Percentiles rank a stretch among this genome's conserved stretches.
These are phyloP conservation scores for Chromoteleia sp. DNA, from an alignment of 2,888 invertebrate genomes.

Conservation along the genomic window DNA sequence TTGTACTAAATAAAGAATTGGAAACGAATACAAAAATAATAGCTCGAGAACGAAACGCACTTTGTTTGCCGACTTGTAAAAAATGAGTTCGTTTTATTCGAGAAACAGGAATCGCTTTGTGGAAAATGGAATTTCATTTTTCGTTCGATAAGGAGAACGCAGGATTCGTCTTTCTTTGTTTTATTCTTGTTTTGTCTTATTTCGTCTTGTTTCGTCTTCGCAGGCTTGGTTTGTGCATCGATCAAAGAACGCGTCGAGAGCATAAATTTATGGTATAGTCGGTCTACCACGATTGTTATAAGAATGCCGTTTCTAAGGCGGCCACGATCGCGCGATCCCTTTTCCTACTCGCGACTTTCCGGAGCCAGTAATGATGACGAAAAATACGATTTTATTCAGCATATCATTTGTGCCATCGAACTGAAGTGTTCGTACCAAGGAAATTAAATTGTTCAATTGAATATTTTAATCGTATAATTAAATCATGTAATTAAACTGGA, in stretches of 20 bases:
- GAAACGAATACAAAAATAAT: constrained; percentile 1
- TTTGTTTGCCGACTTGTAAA: constrained; percentile 4
- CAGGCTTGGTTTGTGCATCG: not conserved
- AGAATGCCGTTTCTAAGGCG: constrained; percentile 4
- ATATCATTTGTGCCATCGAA: not conserved
- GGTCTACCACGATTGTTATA: constrained; percentile 4
- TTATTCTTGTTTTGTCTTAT: not conserved
- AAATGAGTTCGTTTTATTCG: constrained; percentile 8
- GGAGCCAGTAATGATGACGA: constrained; percentile 2
- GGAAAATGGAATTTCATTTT: constrained; percentile 20
- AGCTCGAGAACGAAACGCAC: constrained; percentile 9
- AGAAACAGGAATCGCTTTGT: constrained; percentile 3
- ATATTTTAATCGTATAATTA: no score
- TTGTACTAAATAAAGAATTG: not conserved
- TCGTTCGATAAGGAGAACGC: constrained; percentile 8
- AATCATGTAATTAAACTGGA: no score
- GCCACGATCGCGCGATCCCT: constrained; percentile 1
- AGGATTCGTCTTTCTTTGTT: constrained; percentile 10
- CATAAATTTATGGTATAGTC: constrained; percentile 4
- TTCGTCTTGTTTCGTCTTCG: no score
- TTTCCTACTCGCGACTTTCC: constrained; percentile 3
- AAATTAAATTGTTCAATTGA: no score
- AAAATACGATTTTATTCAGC: not conserved
- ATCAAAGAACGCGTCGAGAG: constrained; percentile 11
- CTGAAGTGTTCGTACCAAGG: no score